These are phyloP conservation scores for Polylopha cassiicola DNA, from an alignment of 2,888 invertebrate genomes.

Conservation along the genomic window DNA sequence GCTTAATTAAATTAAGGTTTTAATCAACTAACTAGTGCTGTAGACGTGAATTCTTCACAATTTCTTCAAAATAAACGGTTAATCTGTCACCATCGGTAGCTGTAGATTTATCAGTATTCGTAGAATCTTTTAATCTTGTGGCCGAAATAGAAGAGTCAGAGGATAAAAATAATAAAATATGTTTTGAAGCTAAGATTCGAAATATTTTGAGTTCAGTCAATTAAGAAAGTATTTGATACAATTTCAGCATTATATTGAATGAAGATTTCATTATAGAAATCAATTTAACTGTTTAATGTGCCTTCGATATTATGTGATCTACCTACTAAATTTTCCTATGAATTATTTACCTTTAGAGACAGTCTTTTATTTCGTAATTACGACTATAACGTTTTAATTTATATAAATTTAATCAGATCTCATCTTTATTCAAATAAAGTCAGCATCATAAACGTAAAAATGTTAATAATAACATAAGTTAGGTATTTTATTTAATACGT, in stretches of 20 bases:
- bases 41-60: slow-evolving; percentile 33
- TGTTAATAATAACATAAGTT: background rate
- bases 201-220: too few relatives aligned
- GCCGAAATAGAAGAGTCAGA: too few relatives aligned
- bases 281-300: too few relatives aligned
- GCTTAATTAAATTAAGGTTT: slow-evolving; percentile 65
- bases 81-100: slow-evolving; percentile 23
- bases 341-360: slow-evolving; percentile 27
- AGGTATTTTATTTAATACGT: too few relatives aligned
- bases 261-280: too few relatives aligned
- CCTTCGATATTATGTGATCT: too few relatives aligned
- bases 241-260: too few relatives aligned
- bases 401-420: slow-evolving; percentile 24
- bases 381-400: slow-evolving; percentile 15
- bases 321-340: slow-evolving; percentile 54
- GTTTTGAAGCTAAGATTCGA: too few relatives aligned
- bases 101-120: too few relatives aligned
- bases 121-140: too few relatives aligned
- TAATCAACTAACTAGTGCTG: slow-evolving; percentile 57
- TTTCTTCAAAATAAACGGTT: slow-evolving; percentile 28
- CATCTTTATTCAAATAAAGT: slow-evolving; percentile 24
- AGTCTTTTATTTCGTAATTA: slow-evolving; percentile 14
- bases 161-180: too few relatives aligned
- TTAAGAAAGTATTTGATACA: too few relatives aligned
- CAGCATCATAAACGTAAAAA: background rate